Evolutionary conservation across 2,888 invertebrate species (phyloP), one percentile per base, ranked within the genome.

Genomic region (Tachina grossa): DNA sequence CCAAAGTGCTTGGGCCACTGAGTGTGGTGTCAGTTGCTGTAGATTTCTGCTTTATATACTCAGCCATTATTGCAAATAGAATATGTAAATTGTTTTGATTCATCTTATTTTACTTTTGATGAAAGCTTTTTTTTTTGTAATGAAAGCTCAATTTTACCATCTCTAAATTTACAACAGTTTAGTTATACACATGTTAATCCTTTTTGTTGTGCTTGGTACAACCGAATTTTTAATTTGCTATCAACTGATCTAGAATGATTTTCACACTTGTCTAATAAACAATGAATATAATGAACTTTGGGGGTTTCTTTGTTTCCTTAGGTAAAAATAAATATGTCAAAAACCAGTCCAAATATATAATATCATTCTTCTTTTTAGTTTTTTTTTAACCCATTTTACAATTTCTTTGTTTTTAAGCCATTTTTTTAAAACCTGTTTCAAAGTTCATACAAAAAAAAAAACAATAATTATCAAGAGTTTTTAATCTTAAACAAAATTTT

Each of bases 401-500:
- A 51, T 16, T 71, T 13, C 22, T 71, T 63, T 39, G 1, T 16
- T 51, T 74, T 59, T 10, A 16, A 53, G 55, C 31, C 31, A 31
- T 76, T 22, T 68, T 19, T 22, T 22, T 2, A 49, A 65, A 1
- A 49, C 13, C 19, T 39, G 9, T 41, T n/a, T 75, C n/a, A n/a
- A 61, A 53, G 10, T 61, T 43, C 53, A 55, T 53, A 10, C 45
- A 43, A 65, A 55, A n/a, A n/a, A n/a, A n/a, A n/a, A n/a, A 75
- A 68, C 71, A 74, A 68, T 57, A 66, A 57, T 83, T 83, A 85
- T 85, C 85, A 72, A 72, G 53, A 59, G 14, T 76, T 59, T 43
- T 76, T 76, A 76, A 85, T 85, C 85, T 85, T 41, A 43, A 47
- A 85, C 51, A 80, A 43, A 76, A 47, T 49, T 72, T 19, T 68